Base-by-base conservation (phyloP, 2,888 invertebrate species). In the Volucella inanis region DNA sequence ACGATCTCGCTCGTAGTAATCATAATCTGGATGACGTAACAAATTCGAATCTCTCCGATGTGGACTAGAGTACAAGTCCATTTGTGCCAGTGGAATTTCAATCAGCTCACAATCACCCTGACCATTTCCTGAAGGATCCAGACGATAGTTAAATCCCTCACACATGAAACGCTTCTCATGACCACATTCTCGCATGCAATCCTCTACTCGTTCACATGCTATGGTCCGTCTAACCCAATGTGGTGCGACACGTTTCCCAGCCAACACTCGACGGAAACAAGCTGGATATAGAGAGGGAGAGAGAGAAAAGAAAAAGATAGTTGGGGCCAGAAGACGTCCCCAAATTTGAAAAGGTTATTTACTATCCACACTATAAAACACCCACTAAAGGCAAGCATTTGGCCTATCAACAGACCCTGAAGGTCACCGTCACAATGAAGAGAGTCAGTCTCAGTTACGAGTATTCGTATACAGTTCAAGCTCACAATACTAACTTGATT, bases 71-170 rank as follows among this genome's bases (percentile, higher is more conserved):
- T 92, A 92, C 0, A 95, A 89, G 89, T 96, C 95, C 90, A 96
- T 94, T 41, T 94, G 94, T 87, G 94, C 93, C 59, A 95, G 93
- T 0, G 96, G 96, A 61, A 95, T 93, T 11, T 96, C 95, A 87
- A 96, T 94, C 71, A 97, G 92, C 91, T 97, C 96, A 89, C 97
- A 97, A 31, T 95, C 94, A 10, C 96, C 96, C 91, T 95, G 95
- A 0, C 95, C 95, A 74, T 95, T 94, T 87, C 95, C 95, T 0
- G 94, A 93, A 0, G 94, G 94, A 90, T 96, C 96, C 89, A 95
- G 95, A 94, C 96, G 94, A 92, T 96, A 97, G 91, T 96, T 97
- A 89, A 97, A 97, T 87, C 96, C 97, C 92, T 96, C 96, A 89
- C 97, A 97, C 87, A 94, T 94, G 89, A 97, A 97, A 65, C 94